phyloP scores from a whole-genome alignment of 1,140 invertebrate genomes.

The Drosophila serrata region DNA sequence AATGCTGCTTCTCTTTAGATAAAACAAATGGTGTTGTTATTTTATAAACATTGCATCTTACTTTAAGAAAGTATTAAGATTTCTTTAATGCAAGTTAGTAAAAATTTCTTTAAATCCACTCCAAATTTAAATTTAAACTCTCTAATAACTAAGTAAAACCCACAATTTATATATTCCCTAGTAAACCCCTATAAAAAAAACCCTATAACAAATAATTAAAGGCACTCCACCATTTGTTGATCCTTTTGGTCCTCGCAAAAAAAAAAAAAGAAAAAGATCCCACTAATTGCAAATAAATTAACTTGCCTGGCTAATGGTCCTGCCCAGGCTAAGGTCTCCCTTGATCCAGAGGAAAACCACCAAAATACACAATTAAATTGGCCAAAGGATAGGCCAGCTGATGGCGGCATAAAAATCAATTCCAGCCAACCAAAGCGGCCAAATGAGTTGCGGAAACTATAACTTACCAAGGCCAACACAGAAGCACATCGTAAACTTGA shows the following conservation, averaged over 20 bases:
- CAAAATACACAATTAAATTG: slow-evolving; percentile 78
- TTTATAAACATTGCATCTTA: not conserved
- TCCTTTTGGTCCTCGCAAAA: slow-evolving; percentile 12
- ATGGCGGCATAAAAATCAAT: slow-evolving; percentile 77
- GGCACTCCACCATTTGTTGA: slow-evolving; percentile 10
- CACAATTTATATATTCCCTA: not conserved
- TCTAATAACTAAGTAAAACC: not conserved
- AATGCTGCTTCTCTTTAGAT: not conserved
- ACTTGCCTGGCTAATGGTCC: slow-evolving; percentile 52
- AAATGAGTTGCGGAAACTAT: slow-evolving; percentile 84
- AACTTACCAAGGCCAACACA: slow-evolving; percentile 67
- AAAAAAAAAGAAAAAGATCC: slow-evolving; percentile 18
- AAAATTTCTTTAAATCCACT: not conserved
- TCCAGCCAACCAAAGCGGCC: slow-evolving; percentile 67
- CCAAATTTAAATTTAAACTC: not conserved
- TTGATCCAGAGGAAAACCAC: slow-evolving; percentile 37
- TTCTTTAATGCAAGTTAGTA: not conserved
- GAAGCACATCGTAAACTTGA: slow-evolving; percentile 58
- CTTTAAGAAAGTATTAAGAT: no score
- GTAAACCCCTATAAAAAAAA: slow-evolving; percentile 1
- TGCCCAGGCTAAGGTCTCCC: slow-evolving; percentile 17
- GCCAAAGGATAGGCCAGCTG: slow-evolving; percentile 45
- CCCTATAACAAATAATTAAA: slow-evolving; percentile 10
- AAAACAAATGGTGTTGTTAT: not conserved
- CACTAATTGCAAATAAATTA: slow-evolving; percentile 83